Evolutionary conservation across 2,113 vertebrate genomes (phyloP).

Genomic region (Corythoichthys intestinalis): DNA sequence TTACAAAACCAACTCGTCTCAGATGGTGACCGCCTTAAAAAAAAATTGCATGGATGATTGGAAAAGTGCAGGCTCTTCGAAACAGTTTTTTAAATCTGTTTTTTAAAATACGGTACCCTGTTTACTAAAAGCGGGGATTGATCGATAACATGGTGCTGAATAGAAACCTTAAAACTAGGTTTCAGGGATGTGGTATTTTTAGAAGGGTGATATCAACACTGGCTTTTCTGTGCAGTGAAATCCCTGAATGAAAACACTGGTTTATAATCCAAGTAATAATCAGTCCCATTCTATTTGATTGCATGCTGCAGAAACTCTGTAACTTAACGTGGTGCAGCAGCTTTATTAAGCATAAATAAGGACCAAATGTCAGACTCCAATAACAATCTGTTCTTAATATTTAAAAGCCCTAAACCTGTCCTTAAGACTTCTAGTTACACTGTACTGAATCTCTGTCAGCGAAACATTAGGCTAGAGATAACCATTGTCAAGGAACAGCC

Average conservation of each 20-base stretch:
- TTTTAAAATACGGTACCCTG: background rate
- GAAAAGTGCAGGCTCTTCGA: conserved; percentile 11
- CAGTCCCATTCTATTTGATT: conserved; percentile 56
- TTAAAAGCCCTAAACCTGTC: conserved; percentile 28
- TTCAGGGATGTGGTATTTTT: conserved; percentile 39
- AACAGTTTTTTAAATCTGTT: background rate
- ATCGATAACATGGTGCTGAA: conserved; percentile 18
- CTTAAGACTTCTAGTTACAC: conserved; percentile 35
- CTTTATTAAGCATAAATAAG: conserved; percentile 46
- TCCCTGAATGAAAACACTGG: conserved; percentile 58
- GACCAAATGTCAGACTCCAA: conserved; percentile 44
- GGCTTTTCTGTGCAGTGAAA: conserved; percentile 27
- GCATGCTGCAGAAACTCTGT: conserved; percentile 49
- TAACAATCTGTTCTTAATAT: conserved; percentile 48
- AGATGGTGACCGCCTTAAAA: conserved; percentile 22
- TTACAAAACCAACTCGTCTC: conserved; percentile 42
- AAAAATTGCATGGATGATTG: conserved; percentile 22
- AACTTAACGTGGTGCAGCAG: conserved; percentile 38
- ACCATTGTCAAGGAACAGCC: conserved; percentile 15
- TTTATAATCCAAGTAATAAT: conserved; percentile 67
- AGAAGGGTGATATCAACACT: conserved; percentile 32
- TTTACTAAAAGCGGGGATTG: conserved; percentile 9
- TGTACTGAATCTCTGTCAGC: conserved; percentile 11
- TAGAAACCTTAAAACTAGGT: conserved; percentile 31
- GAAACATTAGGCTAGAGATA: conserved; percentile 24